These are phyloP conservation scores for Poeciliopsis retropinna DNA, from an alignment of 2,113 vertebrate genomes.

Conservation along the genomic window DNA sequence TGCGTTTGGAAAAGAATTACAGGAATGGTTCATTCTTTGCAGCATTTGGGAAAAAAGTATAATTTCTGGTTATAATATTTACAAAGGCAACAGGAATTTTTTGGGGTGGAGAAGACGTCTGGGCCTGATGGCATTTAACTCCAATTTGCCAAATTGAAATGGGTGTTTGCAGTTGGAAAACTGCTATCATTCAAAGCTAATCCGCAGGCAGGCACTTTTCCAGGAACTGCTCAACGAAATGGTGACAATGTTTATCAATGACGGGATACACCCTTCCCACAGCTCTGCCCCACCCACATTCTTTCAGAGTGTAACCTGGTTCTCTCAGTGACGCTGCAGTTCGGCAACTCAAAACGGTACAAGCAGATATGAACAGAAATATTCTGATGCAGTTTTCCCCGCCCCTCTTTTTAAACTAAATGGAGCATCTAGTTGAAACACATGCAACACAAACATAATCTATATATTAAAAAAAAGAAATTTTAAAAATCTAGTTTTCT, in stretches of 20 bases:
- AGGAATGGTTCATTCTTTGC: not conserved
- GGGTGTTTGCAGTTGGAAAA: not conserved
- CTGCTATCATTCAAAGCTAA: constrained; percentile 39
- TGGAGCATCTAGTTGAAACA: not conserved
- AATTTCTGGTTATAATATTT: not conserved
- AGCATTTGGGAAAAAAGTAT: not conserved
- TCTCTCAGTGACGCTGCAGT: constrained; percentile 25
- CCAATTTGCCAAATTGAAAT: not conserved
- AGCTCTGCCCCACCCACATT: constrained; percentile 70
- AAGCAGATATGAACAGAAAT: constrained; percentile 21
- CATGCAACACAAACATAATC: not conserved
- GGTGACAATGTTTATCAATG: constrained; percentile 72
- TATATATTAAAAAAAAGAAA: too few species aligned
- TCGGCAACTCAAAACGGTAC: constrained; percentile 12
- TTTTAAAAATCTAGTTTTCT: too few species aligned
- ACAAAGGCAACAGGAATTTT: not conserved
- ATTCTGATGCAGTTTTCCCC: not conserved
- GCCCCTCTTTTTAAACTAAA: not conserved
- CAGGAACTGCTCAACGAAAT: constrained; percentile 66
- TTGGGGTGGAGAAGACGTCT: not conserved
- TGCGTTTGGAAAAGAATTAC: too few species aligned
- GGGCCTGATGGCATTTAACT: not conserved
- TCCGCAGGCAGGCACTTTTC: constrained; percentile 70
- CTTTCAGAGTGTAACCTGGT: constrained; percentile 51
- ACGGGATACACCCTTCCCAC: constrained; percentile 41